These are phyloP conservation scores for Dryobotodes eremita DNA, from an alignment of 2,888 invertebrate genomes.

Conservation along the genomic window DNA sequence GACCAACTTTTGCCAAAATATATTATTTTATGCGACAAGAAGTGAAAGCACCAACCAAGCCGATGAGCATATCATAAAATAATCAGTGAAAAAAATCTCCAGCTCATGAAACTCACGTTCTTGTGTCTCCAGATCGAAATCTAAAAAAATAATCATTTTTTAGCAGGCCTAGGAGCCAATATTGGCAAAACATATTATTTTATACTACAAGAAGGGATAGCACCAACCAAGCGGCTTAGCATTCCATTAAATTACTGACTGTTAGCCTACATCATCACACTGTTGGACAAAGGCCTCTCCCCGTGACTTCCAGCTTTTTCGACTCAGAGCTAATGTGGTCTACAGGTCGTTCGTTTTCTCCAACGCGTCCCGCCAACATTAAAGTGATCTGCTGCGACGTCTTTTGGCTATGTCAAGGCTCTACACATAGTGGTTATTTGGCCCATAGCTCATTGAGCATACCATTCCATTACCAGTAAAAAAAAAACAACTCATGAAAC, in stretches of 20 bases:
- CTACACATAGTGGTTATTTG: background rate
- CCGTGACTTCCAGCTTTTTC: background rate
- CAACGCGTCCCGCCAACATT: background rate
- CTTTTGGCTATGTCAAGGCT: background rate
- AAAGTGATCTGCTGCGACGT: background rate
- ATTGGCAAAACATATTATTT: background rate
- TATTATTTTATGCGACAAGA: background rate
- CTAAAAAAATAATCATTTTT: conserved; percentile 11
- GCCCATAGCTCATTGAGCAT: background rate
- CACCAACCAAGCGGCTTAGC: background rate
- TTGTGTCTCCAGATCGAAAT: conserved; percentile 1
- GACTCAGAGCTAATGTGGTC: background rate
- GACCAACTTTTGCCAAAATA: background rate
- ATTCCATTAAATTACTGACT: background rate
- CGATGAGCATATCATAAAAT: background rate
- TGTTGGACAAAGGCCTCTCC: background rate
- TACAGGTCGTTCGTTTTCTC: background rate
- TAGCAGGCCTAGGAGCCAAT: background rate
- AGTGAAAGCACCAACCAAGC: background rate
- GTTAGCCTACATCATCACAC: background rate
- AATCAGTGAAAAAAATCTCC: background rate
- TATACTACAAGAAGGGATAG: background rate
- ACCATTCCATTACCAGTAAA: background rate
- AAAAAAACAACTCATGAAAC: background rate
- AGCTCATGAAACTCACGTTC: conserved; percentile 16